These are phyloP conservation scores for Diarsia mendica DNA, from an alignment of 2,888 invertebrate species.

Conservation along the genomic window DNA sequence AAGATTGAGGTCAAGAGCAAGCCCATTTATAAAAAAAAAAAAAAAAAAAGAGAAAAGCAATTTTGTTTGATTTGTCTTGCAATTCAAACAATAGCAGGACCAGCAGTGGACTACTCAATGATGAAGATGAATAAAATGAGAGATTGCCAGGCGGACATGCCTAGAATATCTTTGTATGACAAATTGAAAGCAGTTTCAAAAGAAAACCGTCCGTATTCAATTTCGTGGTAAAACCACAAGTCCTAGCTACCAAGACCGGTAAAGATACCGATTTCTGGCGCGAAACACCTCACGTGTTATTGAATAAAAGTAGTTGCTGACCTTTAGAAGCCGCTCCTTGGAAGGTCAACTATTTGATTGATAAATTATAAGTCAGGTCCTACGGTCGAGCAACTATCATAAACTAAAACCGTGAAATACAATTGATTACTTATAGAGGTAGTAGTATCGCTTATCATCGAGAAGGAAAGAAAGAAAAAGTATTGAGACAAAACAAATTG, in stretches of 20 bases:
- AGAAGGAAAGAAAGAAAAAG: too few relatives aligned
- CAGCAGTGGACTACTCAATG: neutral
- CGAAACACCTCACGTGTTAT: neutral
- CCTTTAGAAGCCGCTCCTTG: neutral
- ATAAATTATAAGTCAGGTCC: neutral
- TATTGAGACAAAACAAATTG: too few relatives aligned
- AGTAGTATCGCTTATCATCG: too few relatives aligned
- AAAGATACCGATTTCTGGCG: neutral
- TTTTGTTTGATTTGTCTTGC: too few relatives aligned
- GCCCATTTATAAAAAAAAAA: too few relatives aligned
- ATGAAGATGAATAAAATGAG: neutral
- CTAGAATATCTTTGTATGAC: neutral
- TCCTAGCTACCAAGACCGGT: neutral
- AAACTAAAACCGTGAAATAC: neutral
- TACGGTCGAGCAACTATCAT: neutral
- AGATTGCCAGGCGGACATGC: neutral
- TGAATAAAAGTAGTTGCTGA: neutral
- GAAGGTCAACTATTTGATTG: constrained; percentile 5
- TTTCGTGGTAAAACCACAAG: neutral
- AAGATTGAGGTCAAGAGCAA: too few relatives aligned
- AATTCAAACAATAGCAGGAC: too few relatives aligned
- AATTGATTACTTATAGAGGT: too few relatives aligned
- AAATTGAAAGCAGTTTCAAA: neutral
- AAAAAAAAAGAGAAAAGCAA: too few relatives aligned
- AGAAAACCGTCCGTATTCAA: neutral